Evolutionary conservation across 2,113 vertebrate species (phyloP).

Genomic region (Lamprotornis superbus): DNA sequence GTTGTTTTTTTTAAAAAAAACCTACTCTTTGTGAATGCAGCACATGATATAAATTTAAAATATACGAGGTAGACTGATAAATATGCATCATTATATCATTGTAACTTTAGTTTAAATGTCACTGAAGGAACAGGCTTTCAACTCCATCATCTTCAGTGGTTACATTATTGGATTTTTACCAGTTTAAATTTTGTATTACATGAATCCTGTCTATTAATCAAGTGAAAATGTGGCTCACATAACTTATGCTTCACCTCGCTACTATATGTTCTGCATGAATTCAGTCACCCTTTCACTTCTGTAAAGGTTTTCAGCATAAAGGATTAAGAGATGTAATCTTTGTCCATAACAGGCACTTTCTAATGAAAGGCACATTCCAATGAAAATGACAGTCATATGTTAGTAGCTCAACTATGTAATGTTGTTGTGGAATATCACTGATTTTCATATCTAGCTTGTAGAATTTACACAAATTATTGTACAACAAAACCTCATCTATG

Average conservation of each 20-base stretch:
- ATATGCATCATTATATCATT: neutral
- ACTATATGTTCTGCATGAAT: constrained; percentile 25
- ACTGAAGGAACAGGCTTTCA: constrained; percentile 6
- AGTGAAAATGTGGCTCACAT: constrained; percentile 6
- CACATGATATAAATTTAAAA: neutral
- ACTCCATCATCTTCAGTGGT: constrained; percentile 5
- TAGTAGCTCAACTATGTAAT: neutral
- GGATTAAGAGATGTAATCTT: neutral
- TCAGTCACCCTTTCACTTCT: constrained; percentile 3
- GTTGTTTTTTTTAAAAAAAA: neutral
- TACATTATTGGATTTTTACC: constrained; percentile 26
- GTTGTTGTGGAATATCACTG: neutral
- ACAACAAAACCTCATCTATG: neutral
- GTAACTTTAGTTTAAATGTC: constrained; percentile 19
- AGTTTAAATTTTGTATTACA: constrained; percentile 28
- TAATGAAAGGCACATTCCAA: neutral
- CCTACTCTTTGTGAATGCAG: neutral
- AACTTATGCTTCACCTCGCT: neutral
- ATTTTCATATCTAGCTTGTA: neutral
- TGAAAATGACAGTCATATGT: constrained; percentile 6
- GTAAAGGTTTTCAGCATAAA: constrained; percentile 13
- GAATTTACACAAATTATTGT: neutral
- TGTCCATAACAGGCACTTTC: neutral
- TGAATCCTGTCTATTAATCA: constrained; percentile 32
- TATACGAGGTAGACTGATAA: neutral